Conservation (phyloP, 2,888 invertebrate genomes). For the Cryptophagus acutangulus region DNA sequence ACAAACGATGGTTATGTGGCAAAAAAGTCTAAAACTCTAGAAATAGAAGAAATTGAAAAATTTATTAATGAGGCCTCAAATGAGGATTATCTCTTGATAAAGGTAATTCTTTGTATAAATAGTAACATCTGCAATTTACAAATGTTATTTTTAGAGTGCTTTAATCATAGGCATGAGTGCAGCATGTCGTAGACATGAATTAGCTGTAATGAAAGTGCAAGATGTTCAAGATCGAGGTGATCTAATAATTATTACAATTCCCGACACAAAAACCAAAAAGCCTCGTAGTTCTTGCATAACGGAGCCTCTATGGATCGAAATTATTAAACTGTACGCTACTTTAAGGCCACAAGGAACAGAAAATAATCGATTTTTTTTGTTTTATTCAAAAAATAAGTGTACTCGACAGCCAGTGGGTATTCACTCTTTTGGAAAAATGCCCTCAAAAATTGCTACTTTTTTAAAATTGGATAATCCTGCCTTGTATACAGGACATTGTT, state of each 20-base stretch:
- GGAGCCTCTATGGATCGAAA: constrained; percentile 6
- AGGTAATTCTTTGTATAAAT: too few species aligned
- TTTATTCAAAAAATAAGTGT: constrained; percentile 10
- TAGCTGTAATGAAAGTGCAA: constrained; percentile 6
- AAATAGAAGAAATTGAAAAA: constrained; percentile 11
- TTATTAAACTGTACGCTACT: constrained; percentile 5
- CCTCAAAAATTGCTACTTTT: constrained; percentile 9
- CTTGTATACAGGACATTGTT: constrained; percentile 9
- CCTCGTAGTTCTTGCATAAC: constrained; percentile 4
- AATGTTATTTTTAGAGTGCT: not conserved
- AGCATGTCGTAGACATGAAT: constrained; percentile 11
- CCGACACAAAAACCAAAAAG: constrained; percentile 10
- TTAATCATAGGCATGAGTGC: constrained; percentile 13
- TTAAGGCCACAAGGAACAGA: constrained; percentile 2
- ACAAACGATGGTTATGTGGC: constrained; percentile 13
- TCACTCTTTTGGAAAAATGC: constrained; percentile 10
- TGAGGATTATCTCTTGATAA: constrained; percentile 10
- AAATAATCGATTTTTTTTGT: constrained; percentile 8
- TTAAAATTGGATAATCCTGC: constrained; percentile 9
- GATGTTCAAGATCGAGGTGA: constrained; percentile 10
- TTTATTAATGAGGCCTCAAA: constrained; percentile 10
- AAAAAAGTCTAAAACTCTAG: constrained; percentile 12
- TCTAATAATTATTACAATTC: constrained; percentile 11
- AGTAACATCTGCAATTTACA: not conserved
- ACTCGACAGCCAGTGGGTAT: constrained; percentile 9